Conservation (phyloP, 2,888 invertebrate genomes). For the Pasiphila rectangulata region DNA sequence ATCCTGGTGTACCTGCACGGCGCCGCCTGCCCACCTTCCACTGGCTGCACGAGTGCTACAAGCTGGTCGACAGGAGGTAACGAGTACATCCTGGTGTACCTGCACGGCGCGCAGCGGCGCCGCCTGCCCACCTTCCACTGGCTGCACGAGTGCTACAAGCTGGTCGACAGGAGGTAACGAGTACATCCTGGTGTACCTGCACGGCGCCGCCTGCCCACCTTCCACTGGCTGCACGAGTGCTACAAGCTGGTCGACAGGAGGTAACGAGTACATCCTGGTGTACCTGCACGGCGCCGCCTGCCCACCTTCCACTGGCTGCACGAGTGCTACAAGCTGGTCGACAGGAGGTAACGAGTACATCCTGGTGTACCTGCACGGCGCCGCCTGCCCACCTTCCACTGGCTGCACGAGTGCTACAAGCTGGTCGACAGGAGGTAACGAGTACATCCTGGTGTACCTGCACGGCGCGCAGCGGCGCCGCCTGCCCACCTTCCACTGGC, state of each 20-base stretch:
- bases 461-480: conserved; percentile 95
- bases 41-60: conserved; percentile 93
- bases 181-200: too few relatives aligned
- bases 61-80: conserved; percentile 86
- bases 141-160: too few relatives aligned
- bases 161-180: too few relatives aligned
- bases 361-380: too few relatives aligned
- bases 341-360: too few relatives aligned
- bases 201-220: conserved; percentile 87
- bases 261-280: conserved; percentile 84
- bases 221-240: conserved; percentile 92
- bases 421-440: conserved; percentile 86
- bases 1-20: too few relatives aligned
- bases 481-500: too few relatives aligned
- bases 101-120: conserved; percentile 96
- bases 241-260: conserved; percentile 89
- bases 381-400: conserved; percentile 89
- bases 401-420: conserved; percentile 92
- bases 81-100: conserved; percentile 90
- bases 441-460: conserved; percentile 90
- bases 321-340: too few relatives aligned
- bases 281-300: conserved; percentile 92
- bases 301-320: too few relatives aligned
- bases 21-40: conserved; percentile 89
- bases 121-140: too few relatives aligned